Percentiles rank a stretch among this genome's conserved stretches.
Evolutionary conservation across 2,888 invertebrate species (phyloP).

Genomic region (Pristionchus mayeri): DNA sequence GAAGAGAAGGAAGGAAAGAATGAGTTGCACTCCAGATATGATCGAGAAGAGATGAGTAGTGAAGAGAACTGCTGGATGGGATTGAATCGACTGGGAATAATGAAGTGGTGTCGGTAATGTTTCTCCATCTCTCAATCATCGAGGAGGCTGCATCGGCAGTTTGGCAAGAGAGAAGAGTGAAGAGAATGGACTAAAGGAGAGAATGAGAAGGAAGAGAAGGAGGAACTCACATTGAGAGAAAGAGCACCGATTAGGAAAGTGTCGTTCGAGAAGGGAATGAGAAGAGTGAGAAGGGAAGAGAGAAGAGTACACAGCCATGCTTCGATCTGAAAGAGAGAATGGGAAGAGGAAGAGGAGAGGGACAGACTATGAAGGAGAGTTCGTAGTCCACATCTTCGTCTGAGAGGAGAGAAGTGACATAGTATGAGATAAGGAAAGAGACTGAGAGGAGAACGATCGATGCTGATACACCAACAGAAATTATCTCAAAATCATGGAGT

Average conservation of each 20-base stretch:
- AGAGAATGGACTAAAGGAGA: background rate
- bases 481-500: background rate
- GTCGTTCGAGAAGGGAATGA: background rate
- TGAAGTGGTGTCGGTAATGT: background rate
- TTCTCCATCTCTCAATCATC: background rate
- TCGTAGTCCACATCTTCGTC: background rate
- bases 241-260: background rate
- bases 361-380: background rate
- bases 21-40: background rate
- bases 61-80: background rate
- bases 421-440: background rate
- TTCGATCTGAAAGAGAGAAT: background rate
- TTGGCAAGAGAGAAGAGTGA: conserved; percentile 1
- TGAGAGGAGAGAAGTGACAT: too few relatives aligned
- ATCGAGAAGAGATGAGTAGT: background rate
- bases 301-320: background rate
- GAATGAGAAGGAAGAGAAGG: too few relatives aligned
- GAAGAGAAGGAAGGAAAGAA: background rate
- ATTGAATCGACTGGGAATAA: background rate
- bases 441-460: background rate
- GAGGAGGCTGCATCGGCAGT: background rate
- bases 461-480: background rate
- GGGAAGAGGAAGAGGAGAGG: background rate
- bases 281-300: background rate
- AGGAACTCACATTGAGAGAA: background rate